A percentile compares a stretch with the other conserved stretches of the same genome.
phyloP scores from a whole-genome alignment of 2,888 invertebrate species.

The Adelognathus sp. region DNA sequence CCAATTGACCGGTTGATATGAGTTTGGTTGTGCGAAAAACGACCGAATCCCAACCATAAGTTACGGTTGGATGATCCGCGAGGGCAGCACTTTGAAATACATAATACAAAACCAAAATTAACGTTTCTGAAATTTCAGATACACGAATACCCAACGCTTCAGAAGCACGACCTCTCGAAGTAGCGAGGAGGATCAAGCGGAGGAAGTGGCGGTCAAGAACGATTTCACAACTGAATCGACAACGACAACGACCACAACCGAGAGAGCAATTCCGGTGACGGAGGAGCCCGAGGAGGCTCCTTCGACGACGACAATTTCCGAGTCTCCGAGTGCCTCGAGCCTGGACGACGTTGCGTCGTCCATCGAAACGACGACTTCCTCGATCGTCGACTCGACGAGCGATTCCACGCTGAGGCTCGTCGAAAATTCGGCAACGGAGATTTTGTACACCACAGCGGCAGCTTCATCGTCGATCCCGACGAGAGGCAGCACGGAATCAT shows the following conservation, averaged over 20 bases:
- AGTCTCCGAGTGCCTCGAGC: conserved; percentile 24
- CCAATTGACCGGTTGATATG: too few species aligned
- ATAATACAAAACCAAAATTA: neutral
- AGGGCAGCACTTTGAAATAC: too few species aligned
- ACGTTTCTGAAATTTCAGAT: conserved; percentile 71
- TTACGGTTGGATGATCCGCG: too few species aligned
- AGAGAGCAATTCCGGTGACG: conserved; percentile 24
- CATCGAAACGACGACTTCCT: conserved; percentile 32
- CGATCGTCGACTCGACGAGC: conserved; percentile 23
- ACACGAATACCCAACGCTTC: conserved; percentile 79
- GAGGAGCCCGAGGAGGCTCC: conserved; percentile 54
- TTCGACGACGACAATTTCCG: conserved; percentile 45
- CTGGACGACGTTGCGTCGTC: conserved; percentile 28
- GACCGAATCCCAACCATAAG: too few species aligned
- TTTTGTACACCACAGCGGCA: conserved; percentile 70
- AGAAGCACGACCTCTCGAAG: conserved; percentile 73
- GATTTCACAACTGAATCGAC: conserved; percentile 22
- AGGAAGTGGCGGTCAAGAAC: neutral
- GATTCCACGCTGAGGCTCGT: conserved; percentile 67
- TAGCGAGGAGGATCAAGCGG: conserved; percentile 12
- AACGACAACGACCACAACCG: conserved; percentile 33
- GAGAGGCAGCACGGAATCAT: conserved; percentile 38
- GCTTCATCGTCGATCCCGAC: conserved; percentile 48
- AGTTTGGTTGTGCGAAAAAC: too few species aligned
- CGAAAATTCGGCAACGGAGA: conserved; percentile 75